A percentile compares a stretch with the other conserved stretches of the same genome.
These are phyloP conservation scores for Pluvialis apricaria DNA, from an alignment of 2,113 vertebrate species.

Conservation along the genomic window DNA sequence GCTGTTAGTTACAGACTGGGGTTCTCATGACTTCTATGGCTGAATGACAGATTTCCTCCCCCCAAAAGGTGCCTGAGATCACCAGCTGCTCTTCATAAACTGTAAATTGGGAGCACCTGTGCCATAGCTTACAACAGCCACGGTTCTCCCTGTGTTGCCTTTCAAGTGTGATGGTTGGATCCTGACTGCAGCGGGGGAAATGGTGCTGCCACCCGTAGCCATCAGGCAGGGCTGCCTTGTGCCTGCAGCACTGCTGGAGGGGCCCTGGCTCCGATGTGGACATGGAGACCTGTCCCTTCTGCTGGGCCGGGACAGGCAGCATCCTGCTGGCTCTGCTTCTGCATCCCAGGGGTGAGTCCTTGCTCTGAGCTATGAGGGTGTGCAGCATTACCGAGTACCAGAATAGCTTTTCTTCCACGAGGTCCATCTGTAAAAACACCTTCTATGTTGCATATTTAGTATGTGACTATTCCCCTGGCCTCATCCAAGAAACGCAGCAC, in stretches of 20 bases:
- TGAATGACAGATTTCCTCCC: background rate
- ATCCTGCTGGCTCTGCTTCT: background rate
- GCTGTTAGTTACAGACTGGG: background rate
- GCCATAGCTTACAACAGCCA: background rate
- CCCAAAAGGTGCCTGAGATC: background rate
- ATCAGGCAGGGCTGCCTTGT: background rate
- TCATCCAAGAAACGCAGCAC: background rate
- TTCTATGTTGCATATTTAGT: background rate
- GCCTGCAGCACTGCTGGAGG: fast-evolving
- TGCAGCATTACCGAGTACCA: fast-evolving
- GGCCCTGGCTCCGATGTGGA: fast-evolving
- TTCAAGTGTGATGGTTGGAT: fast-evolving
- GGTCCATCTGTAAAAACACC: background rate
- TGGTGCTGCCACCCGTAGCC: fast-evolving
- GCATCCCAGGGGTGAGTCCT: background rate
- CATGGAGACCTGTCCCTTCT: background rate
- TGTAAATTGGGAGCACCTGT: background rate
- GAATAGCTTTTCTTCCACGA: background rate
- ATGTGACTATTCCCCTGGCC: background rate
- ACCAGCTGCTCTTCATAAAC: background rate
- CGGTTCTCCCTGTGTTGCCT: background rate
- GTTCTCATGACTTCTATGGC: background rate
- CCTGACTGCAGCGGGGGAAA: background rate
- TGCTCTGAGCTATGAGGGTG: background rate
- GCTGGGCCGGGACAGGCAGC: background rate